Evolutionary conservation across 2,888 invertebrate species (phyloP), one percentile per base, ranked within the genome.

Genomic region (Venustoraphidia nigricollis): DNA sequence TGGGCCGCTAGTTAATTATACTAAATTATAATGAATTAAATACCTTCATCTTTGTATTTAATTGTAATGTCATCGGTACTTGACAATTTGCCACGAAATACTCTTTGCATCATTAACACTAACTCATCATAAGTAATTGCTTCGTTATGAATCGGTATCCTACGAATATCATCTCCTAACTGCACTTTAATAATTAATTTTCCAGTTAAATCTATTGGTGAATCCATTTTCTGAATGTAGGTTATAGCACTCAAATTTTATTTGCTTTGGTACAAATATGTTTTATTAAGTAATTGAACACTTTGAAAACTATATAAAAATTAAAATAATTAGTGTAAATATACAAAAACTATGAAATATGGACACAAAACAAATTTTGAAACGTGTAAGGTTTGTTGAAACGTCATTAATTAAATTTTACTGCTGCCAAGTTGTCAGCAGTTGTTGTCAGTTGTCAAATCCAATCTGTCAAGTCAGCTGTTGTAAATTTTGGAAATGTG

Each of bases 11-110:
- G 8, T 8, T 39, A 8, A 39, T 13, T 13, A 11, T 13, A 9
- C 10, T 9, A 39, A 48, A 4, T 27, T 10, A 40, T 3, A 52
- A 52, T 47, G 39, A 50, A 47, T 40, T 48, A 50, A 47, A 51
- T 62, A 78, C 79, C 80, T 71, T 81, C 80, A 66, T 82, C 82
- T 65, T 76, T 77, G 61, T 83, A 83, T 62, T 83, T 83, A 45
- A 83, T 73, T 9, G 72, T 71, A 50, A 83, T 73, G 56, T 82
- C 81, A 68, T 82, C 81, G 54, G 68, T 73, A 44, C 73, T 70
- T 44, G 67, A 69, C 36, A 83, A 62, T 60, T 77, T 75, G 10
- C 79, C 79, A 47, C 75, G 62, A 62, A 80, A 83, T 8, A 83
- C 76, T 55, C 81, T 63, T 61, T 82, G 79, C 80, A 83, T 80